Base-by-base conservation (phyloP, 1,140 invertebrate genomes). In the Pseudomyrmex concolor region DNA sequence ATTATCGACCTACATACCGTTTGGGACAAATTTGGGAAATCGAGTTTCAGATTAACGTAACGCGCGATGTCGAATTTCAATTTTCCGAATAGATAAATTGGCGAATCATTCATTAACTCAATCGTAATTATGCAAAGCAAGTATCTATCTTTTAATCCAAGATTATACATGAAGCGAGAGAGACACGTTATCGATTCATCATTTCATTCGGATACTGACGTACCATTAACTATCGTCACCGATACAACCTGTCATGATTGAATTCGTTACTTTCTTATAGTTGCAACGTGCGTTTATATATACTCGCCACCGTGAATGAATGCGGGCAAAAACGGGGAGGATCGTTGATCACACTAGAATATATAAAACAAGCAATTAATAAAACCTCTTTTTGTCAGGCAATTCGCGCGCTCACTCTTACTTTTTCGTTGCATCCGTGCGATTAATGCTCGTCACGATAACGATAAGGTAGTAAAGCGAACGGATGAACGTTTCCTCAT, bases 281-380 rank as follows among this genome's bases (percentile, higher is more conserved):
- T 64, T 74, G 22, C 22, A 2, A 63, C 15, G 17, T 25, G 13
- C 7, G 5, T 48, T 55, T 5, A 12, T 8, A 22, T 45, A 15
- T 55, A 25, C 25, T 34, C 34, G 3, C 8, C 50, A 51, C 3
- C 10, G 9, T 50, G 55, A 48, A 63, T 87, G 86, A 87, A 87
- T 86, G 73, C 77, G 86, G 85, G 77, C 68, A 87, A 88, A 87
- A 88, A 87, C 82, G 85, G 74, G 62, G 84, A 7, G 4, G 5
- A 82, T 68, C 76, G 64, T 78, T 70, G 70, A 70, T 17, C 19
- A 68, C 17, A 78, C 54, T 70, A 13, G 48, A 55, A 86, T 73
- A 67, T 72, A 13, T 7, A 19, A 25, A 25, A 12, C 63, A 15
- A 67, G 22, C n/a, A 17, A 48, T 55, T 67, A 34, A 48, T 51